Percentiles rank a stretch among this genome's conserved stretches.
phyloP scores from a whole-genome alignment of 1,140 invertebrate genomes.

The Pogonomyrmex californicus region DNA sequence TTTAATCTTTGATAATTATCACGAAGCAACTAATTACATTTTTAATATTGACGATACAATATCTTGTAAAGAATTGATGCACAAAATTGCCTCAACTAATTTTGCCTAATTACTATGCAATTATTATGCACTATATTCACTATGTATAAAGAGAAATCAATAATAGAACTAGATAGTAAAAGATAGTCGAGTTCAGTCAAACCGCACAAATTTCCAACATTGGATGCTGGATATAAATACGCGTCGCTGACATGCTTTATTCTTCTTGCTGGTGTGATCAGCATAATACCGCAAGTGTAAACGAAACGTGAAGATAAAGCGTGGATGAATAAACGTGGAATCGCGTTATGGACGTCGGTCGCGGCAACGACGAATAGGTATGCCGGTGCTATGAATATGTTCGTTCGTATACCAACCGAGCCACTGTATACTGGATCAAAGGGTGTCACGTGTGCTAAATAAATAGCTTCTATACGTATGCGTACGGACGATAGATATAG shows the following conservation, averaged over 20 bases:
- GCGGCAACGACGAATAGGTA: slow-evolving; percentile 2
- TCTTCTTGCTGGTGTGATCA: not conserved
- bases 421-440: slow-evolving; percentile 39
- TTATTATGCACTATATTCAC: not conserved
- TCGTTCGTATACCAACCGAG: slow-evolving; percentile 43
- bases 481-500: slow-evolving; percentile 47
- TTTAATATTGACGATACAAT: not conserved
- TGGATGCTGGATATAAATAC: not conserved
- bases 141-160: not conserved
- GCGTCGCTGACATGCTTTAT: not conserved
- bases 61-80: not conserved
- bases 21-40: not conserved
- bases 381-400: slow-evolving; percentile 33
- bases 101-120: not conserved
- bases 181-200: no score
- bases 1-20: no score
- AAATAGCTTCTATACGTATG: slow-evolving; percentile 38
- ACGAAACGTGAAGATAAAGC: slow-evolving; percentile 27
- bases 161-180: not conserved
- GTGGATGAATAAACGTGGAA: slow-evolving; percentile 28
- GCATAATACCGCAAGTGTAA: not conserved
- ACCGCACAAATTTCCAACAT: no score
- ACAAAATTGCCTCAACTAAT: not conserved
- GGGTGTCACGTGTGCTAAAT: slow-evolving; percentile 42
- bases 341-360: slow-evolving; percentile 8